These are phyloP conservation scores for Trimorus sp. DNA, from an alignment of 2,888 invertebrate species.

Conservation along the genomic window DNA sequence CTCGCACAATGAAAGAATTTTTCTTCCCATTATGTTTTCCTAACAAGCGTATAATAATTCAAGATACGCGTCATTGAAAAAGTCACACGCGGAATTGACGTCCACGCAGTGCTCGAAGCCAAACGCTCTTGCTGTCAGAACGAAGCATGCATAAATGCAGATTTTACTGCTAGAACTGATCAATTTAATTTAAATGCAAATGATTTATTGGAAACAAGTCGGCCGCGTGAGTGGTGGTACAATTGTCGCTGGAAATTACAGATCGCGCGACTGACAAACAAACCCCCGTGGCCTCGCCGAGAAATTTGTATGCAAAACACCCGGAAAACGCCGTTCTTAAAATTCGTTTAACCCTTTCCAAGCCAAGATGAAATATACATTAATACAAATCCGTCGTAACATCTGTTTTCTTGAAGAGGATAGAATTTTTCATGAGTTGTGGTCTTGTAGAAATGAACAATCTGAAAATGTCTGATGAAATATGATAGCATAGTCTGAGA, in stretches of 20 bases:
- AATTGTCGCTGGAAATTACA: slow-evolving; percentile 15
- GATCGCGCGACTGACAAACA: slow-evolving; percentile 11
- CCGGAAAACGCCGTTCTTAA: too few species aligned
- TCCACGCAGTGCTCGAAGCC: slow-evolving; percentile 1
- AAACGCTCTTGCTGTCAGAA: slow-evolving; percentile 1
- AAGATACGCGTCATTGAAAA: background rate
- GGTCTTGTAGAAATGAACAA: too few species aligned
- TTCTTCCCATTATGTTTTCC: background rate
- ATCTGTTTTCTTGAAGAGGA: too few species aligned
- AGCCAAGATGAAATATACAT: too few species aligned
- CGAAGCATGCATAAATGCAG: slow-evolving; percentile 10
- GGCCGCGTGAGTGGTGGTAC: slow-evolving; percentile 13
- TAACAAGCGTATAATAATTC: background rate
- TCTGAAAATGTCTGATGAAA: too few species aligned
- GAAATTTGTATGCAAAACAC: background rate
- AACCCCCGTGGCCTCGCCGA: background rate
- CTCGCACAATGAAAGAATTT: too few species aligned
- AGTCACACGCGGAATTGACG: background rate
- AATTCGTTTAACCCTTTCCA: too few species aligned
- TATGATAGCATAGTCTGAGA: too few species aligned
- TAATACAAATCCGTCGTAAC: too few species aligned
- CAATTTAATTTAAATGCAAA: slow-evolving; percentile 45
- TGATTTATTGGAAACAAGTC: slow-evolving; percentile 18
- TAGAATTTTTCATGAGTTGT: too few species aligned
- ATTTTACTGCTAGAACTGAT: slow-evolving; percentile 5